These are phyloP conservation scores for Lucilia cuprina DNA, from an alignment of 1,140 invertebrate species.

Conservation along the genomic window DNA sequence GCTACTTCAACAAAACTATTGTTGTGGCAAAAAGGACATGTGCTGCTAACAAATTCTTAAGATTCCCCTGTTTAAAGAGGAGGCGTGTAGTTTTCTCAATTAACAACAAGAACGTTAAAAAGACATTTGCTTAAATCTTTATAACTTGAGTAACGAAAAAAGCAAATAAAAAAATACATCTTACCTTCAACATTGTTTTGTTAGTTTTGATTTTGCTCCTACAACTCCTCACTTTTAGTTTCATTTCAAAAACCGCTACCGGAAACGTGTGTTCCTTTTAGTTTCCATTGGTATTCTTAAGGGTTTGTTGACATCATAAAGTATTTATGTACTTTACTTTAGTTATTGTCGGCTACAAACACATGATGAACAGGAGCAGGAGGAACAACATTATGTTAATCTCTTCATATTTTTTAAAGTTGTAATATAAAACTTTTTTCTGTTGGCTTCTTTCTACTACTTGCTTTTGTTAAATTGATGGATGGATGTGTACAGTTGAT, in stretches of 20 bases:
- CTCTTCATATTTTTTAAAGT: background rate
- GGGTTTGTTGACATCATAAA: constrained; percentile 8
- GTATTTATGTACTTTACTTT: background rate
- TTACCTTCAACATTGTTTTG: background rate
- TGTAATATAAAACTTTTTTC: constrained; percentile 23
- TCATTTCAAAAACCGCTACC: constrained; percentile 16
- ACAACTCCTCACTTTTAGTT: constrained; percentile 22
- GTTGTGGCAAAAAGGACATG: constrained; percentile 8
- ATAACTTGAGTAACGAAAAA: too few relatives aligned
- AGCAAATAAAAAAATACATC: background rate
- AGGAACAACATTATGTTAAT: constrained; percentile 4
- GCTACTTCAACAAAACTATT: background rate
- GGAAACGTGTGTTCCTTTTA: constrained; percentile 27
- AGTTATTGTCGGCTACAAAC: background rate
- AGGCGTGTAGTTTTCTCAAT: background rate
- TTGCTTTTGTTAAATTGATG: background rate
- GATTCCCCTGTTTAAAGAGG: background rate
- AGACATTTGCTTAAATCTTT: background rate
- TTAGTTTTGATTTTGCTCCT: background rate
- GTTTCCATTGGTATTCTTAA: background rate
- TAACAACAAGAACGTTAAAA: background rate
- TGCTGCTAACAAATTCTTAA: background rate
- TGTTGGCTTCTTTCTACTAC: background rate
- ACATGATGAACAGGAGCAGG: too few relatives aligned
- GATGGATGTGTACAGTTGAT: background rate